Conservation (phyloP, 2,888 invertebrate species). For the Macrosoma leucophasiata region DNA sequence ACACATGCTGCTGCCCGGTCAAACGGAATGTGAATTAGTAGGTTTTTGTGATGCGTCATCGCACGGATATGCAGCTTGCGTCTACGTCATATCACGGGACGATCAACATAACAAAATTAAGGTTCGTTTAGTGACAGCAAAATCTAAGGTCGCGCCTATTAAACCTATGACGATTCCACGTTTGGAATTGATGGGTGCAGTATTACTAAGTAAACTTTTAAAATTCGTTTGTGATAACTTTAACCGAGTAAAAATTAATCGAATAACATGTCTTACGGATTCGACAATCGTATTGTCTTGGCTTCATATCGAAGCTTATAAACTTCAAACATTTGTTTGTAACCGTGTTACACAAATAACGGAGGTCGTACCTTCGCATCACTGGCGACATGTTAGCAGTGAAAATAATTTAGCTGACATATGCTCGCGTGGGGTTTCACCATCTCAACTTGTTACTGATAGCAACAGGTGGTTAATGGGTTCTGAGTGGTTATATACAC, state of each 20-base stretch:
- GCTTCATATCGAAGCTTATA: slow-evolving; percentile 11
- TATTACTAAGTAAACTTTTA: slow-evolving; percentile 5
- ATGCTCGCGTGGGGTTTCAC: slow-evolving; percentile 10
- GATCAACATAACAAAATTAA: no score
- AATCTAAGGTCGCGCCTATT: slow-evolving; percentile 1
- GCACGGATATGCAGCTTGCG: slow-evolving; percentile 4
- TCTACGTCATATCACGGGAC: neutral
- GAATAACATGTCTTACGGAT: slow-evolving; percentile 1
- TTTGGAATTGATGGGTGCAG: slow-evolving; percentile 1
- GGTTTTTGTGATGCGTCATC: slow-evolving; percentile 11
- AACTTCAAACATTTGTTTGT: slow-evolving; percentile 12
- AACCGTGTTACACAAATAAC: slow-evolving; percentile 11
- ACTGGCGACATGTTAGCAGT: slow-evolving; percentile 9
- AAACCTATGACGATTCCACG: slow-evolving; percentile 2
- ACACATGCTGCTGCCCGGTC: neutral
- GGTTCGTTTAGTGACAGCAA: neutral
- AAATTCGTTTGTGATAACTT: slow-evolving; percentile 2
- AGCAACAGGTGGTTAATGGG: slow-evolving; percentile 3
- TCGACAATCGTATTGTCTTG: slow-evolving; percentile 13
- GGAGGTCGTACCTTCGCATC: slow-evolving; percentile 2
- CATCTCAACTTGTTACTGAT: neutral
- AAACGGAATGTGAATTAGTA: neutral
- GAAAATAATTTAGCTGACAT: slow-evolving; percentile 7
- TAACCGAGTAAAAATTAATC: neutral
- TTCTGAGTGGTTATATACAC: slow-evolving; percentile 1